phyloP scores from a whole-genome alignment of 2,113 vertebrate genomes.

The Chamaea fasciata region DNA sequence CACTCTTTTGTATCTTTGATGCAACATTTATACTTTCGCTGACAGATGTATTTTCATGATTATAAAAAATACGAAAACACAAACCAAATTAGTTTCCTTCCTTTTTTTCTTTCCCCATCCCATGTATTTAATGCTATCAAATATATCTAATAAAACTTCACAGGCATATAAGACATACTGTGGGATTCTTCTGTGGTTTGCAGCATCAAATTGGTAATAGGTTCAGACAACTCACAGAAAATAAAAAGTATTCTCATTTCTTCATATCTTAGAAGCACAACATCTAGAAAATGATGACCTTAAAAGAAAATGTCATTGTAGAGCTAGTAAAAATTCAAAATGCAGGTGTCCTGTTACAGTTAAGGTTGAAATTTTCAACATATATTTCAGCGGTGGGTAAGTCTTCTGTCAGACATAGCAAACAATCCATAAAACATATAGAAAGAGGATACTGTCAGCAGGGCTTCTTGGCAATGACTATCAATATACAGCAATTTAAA shows the following conservation, averaged over 20 bases:
- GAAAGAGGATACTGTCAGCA: background rate
- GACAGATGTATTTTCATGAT: background rate
- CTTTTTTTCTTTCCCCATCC: background rate
- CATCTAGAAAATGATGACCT: background rate
- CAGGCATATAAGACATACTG: background rate
- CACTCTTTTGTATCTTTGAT: background rate
- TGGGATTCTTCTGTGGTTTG: background rate
- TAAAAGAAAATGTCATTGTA: background rate
- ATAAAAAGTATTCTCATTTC: background rate
- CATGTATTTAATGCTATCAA: background rate
- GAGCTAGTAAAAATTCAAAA: background rate
- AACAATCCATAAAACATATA: background rate
- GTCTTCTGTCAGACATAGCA: background rate
- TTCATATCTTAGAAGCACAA: background rate
- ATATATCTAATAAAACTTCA: background rate
- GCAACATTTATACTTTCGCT: background rate
- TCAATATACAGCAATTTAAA: slow-evolving; percentile 1
- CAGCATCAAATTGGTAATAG: background rate
- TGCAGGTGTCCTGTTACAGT: background rate
- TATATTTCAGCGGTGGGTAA: background rate
- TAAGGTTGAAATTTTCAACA: background rate
- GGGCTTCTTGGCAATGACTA: background rate
- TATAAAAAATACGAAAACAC: background rate
- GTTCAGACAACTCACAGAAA: background rate
- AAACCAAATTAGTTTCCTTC: background rate